phyloP scores from a whole-genome alignment of 1,140 invertebrate species.

The Teleogryllus occipitalis region DNA sequence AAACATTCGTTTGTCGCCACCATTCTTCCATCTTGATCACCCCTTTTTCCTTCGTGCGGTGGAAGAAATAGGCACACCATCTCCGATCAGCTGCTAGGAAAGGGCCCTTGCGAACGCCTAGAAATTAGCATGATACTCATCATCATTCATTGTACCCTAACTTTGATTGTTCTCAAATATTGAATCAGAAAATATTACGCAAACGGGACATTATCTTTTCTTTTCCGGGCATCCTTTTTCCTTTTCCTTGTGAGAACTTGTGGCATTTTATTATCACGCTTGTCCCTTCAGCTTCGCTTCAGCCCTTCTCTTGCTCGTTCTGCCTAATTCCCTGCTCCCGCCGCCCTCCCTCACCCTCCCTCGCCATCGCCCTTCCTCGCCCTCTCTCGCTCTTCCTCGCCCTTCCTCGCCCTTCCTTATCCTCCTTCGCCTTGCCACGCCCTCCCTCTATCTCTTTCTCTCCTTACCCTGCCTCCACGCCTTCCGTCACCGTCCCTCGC shows the following conservation, averaged over 20 bases:
- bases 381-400: neutral
- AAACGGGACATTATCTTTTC: neutral
- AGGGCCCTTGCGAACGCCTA: no score
- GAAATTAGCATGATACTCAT: no score
- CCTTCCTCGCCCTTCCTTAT: neutral
- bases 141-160: no score
- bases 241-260: neutral
- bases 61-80: no score
- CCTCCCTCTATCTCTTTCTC: neutral
- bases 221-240: neutral
- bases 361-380: neutral
- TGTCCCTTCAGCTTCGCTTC: neutral
- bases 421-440: neutral
- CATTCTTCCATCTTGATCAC: no score
- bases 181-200: no score
- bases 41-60: no score
- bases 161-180: no score
- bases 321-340: constrained; percentile 6
- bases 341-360: neutral
- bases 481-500: neutral
- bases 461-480: neutral
- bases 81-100: no score
- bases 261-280: neutral
- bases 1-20: no score
- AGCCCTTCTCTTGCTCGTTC: neutral